phyloP scores from a whole-genome alignment of 2,888 invertebrate genomes.

The Nebria salina region DNA sequence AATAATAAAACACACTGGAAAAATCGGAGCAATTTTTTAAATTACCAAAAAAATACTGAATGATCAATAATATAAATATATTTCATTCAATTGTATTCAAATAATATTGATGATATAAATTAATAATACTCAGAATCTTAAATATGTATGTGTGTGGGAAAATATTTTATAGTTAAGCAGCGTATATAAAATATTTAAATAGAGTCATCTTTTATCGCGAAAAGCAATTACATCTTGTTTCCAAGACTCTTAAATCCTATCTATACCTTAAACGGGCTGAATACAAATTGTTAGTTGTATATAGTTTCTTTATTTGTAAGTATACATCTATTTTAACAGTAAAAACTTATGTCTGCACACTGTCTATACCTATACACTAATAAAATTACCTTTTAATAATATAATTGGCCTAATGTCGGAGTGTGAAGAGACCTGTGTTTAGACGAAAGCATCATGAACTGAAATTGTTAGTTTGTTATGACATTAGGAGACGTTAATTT shows the following conservation, averaged over 20 bases:
- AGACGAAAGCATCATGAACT: background rate
- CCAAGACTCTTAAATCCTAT: slow-evolving; percentile 7
- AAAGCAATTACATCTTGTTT: slow-evolving; percentile 38
- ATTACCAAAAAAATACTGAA: no score
- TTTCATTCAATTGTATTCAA: no score
- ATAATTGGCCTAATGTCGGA: slow-evolving; percentile 40
- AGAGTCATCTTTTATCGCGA: slow-evolving; percentile 36
- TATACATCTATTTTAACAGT: slow-evolving; percentile 16
- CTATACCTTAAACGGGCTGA: slow-evolving; percentile 34
- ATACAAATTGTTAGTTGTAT: slow-evolving; percentile 30
- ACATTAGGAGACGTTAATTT: slow-evolving; percentile 59
- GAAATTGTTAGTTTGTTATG: slow-evolving; percentile 50
- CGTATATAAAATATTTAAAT: slow-evolving; percentile 21
- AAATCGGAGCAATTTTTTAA: slow-evolving; percentile 19
- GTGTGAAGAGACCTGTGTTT: slow-evolving; percentile 23
- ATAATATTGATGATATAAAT: no score
- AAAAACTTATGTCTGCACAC: background rate
- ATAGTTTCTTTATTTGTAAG: slow-evolving; percentile 19
- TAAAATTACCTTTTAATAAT: slow-evolving; percentile 46
- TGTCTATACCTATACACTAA: slow-evolving; percentile 31
- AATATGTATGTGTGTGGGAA: no score
- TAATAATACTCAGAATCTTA: no score
- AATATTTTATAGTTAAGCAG: slow-evolving; percentile 9
- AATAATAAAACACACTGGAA: background rate
- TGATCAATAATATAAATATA: no score